Percentiles rank a stretch among this genome's conserved stretches.
Evolutionary conservation across 2,888 invertebrate genomes (phyloP).

Genomic region (Matsumyia berberina): DNA sequence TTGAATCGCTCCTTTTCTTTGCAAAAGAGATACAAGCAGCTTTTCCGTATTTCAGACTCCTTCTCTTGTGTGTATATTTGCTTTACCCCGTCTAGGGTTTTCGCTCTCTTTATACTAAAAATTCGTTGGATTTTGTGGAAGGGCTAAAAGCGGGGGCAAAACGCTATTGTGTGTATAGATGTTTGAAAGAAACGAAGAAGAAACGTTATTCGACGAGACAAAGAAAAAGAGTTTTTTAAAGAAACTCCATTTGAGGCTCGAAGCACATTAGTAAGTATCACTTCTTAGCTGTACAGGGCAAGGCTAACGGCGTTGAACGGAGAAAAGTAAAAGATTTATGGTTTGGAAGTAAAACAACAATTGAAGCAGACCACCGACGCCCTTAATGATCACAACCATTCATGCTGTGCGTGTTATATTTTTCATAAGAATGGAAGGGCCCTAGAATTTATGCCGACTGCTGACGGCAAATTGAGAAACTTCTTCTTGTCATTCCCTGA

Average conservation of each 20-base stretch:
- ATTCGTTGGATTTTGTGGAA: slow-evolving; percentile 5
- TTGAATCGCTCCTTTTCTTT: slow-evolving; percentile 32
- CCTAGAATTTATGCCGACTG: too few species aligned
- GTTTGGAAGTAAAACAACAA: too few species aligned
- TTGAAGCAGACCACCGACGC: too few species aligned
- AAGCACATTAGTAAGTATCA: slow-evolving; percentile 8
- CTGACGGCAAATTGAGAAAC: too few species aligned
- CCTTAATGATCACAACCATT: too few species aligned
- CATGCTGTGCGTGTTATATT: too few species aligned
- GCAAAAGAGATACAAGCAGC: background rate
- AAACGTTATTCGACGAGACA: slow-evolving; percentile 22
- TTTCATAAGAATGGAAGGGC: too few species aligned
- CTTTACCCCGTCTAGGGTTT: slow-evolving; percentile 6
- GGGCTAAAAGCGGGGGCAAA: background rate
- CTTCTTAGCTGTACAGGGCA: background rate
- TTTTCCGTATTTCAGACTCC: background rate
- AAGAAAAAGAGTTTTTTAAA: slow-evolving; percentile 10
- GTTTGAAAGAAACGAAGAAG: background rate
- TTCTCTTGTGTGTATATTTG: slow-evolving; percentile 2
- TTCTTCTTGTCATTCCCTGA: too few species aligned
- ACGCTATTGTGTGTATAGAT: background rate
- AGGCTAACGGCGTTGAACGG: background rate
- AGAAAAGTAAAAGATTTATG: background rate
- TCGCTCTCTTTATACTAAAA: background rate
- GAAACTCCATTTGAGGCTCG: slow-evolving; percentile 1